Conservation (phyloP, 2,797 vertebrate species). For the Sebastes iracundus region DNA sequence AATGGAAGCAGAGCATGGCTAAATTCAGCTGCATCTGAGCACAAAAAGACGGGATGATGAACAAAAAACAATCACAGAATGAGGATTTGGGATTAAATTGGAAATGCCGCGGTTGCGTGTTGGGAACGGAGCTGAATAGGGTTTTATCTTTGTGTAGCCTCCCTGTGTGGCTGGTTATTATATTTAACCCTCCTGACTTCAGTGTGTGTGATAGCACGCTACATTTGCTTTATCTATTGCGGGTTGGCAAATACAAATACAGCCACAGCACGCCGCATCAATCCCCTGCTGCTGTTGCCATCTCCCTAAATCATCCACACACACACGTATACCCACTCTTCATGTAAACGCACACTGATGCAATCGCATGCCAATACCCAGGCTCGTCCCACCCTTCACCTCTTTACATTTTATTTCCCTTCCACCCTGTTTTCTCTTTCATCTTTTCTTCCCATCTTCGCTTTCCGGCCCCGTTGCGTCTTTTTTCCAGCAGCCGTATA, state of each 20-base stretch:
- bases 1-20: constrained; percentile 26
- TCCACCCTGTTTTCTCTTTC: constrained; percentile 19
- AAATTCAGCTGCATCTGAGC: constrained; percentile 28
- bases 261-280: constrained; percentile 43
- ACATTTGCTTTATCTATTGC: constrained; percentile 64
- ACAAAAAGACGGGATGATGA: constrained; percentile 29
- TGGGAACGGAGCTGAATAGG: constrained; percentile 8
- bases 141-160: constrained; percentile 35
- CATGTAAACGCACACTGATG: constrained; percentile 55
- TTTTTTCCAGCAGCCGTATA: constrained; percentile 19
- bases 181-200: constrained; percentile 57
- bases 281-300: constrained; percentile 52
- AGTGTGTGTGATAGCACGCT: constrained; percentile 50
- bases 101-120: constrained; percentile 13
- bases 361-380: constrained; percentile 67
- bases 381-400: constrained; percentile 26
- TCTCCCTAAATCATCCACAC: constrained; percentile 44
- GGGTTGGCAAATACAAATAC: constrained; percentile 50
- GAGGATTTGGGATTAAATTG: constrained; percentile 51
- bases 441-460: constrained; percentile 11
- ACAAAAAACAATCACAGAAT: constrained; percentile 34
- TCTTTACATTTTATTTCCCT: constrained; percentile 24
- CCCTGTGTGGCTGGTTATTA: constrained; percentile 43
- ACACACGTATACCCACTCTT: not conserved
- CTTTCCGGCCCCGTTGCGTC: not conserved